Base-by-base conservation (phyloP, 2,888 invertebrate species). In the Xestia xanthographa region DNA sequence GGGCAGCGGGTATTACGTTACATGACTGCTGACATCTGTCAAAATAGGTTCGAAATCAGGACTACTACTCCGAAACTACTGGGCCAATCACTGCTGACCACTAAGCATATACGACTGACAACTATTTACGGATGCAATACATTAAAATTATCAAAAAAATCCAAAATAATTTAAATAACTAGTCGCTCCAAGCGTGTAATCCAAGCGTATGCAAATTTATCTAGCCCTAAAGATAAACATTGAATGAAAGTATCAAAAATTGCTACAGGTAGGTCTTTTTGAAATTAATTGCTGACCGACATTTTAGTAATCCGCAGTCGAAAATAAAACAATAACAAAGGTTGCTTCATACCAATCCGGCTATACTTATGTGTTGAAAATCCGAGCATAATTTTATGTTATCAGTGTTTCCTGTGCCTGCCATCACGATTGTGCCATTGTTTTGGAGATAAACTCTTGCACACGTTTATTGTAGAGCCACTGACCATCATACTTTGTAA, bases 351-450 rank as follows among this genome's bases (percentile, higher is more conserved):
- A 53, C 50, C 26, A 69, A 62, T 62, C 73, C 79, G 74, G 80
- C 67, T 53, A n/a, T n/a, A n/a, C n/a, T n/a, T n/a, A 67, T 72
- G 45, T 78, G 63, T 34, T 14, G 62, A 29, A 22, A 48, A 63
- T 66, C 41, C 45, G 56, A 67, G n/a, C 29, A 26, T 74, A 45
- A 68, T 71, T 50, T 38, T 43, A 34, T 50, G 53, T 77, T 78
- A 82, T 78, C 77, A 53, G 38, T 69, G 56, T 34, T 84, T 69
- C 71, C 72, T 66, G 84, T 79, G 63, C 1, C 11, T 38, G 34
- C 72, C 41, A 74, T 69, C 65, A 67, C 70, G 82, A 83, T 83
- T 26, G 43, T n/a, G n/a, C 70, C 62, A 82, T 84, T 84, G 85
- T 83, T 29, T 73, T 63, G 20, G 41, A 72, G 85, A 85, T 84